Percentiles rank a stretch among this genome's conserved stretches.
phyloP scores from a whole-genome alignment of 2,888 invertebrate species.

The Gandaritis pyraliata region DNA sequence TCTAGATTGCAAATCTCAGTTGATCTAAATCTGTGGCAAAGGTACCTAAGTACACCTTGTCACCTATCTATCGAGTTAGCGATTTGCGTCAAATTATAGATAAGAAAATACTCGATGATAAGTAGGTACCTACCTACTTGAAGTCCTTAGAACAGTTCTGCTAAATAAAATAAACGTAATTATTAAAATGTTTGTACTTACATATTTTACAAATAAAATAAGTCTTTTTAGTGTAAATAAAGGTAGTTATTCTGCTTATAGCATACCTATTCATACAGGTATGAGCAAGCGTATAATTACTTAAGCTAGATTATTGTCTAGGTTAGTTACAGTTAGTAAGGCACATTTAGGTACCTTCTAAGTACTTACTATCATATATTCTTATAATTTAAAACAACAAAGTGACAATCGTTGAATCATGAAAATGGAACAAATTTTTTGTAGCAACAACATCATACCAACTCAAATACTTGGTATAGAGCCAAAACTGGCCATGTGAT shows the following conservation, averaged over 20 bases:
- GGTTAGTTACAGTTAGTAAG: constrained; percentile 16
- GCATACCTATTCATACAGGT: not conserved
- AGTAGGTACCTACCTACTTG: constrained; percentile 1
- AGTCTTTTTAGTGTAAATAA: too few species aligned
- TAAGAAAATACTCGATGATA: constrained; percentile 8
- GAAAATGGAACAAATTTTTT: constrained; percentile 32
- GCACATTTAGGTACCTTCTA: too few species aligned
- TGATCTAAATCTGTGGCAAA: constrained; percentile 52
- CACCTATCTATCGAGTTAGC: constrained; percentile 5
- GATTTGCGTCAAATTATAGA: constrained; percentile 18
- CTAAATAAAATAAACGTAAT: not conserved
- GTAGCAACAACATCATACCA: constrained; percentile 33
- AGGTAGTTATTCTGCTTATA: too few species aligned
- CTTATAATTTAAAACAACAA: not conserved
- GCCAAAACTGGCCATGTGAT: constrained; percentile 59
- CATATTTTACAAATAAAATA: too few species aligned
- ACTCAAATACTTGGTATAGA: constrained; percentile 52
- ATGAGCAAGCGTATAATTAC: not conserved
- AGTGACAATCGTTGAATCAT: constrained; percentile 22
- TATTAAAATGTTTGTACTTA: too few species aligned
- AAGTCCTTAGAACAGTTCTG: too few species aligned
- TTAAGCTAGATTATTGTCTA: constrained; percentile 18
- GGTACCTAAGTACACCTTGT: too few species aligned
- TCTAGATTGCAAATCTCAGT: constrained; percentile 55
- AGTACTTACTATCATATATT: not conserved